Evolutionary conservation across 2,113 vertebrate species (phyloP).

Genomic region (Phaethornis superciliosus): DNA sequence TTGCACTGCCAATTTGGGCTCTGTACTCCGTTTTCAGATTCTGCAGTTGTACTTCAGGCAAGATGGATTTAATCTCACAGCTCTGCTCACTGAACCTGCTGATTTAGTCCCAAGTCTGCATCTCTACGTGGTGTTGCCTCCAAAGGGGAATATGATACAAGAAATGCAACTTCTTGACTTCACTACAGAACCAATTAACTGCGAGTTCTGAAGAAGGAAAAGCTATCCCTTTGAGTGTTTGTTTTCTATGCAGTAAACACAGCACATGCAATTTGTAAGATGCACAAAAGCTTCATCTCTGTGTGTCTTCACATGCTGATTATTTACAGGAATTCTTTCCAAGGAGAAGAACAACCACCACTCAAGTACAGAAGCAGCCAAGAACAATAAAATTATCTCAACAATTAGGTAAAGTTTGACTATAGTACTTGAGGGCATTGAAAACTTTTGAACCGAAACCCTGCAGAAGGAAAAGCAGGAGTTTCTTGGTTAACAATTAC

Average conservation of each 20-base stretch:
- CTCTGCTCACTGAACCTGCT: slow-evolving; percentile 1
- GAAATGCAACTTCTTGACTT: background rate
- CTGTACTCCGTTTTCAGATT: background rate
- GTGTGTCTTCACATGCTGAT: background rate
- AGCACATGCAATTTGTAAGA: background rate
- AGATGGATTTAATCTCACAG: background rate
- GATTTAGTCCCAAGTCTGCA: background rate
- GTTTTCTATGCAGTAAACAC: background rate
- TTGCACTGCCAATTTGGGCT: background rate
- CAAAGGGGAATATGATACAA: background rate
- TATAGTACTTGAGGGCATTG: background rate
- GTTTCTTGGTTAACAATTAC: slow-evolving; percentile 53
- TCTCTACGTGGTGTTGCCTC: background rate
- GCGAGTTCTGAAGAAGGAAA: background rate
- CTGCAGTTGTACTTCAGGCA: background rate
- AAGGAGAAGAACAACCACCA: background rate
- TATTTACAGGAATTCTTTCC: slow-evolving; percentile 38
- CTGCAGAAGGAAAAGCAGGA: slow-evolving; percentile 4
- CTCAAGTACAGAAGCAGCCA: background rate
- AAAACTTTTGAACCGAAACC: slow-evolving; percentile 57
- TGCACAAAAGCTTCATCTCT: background rate
- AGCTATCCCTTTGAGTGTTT: background rate
- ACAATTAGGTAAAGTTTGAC: slow-evolving; percentile 50
- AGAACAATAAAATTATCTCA: slow-evolving; percentile 19
- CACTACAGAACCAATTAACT: background rate